Conservation (phyloP, 2,113 vertebrate species). For the Cathartes aura region DNA sequence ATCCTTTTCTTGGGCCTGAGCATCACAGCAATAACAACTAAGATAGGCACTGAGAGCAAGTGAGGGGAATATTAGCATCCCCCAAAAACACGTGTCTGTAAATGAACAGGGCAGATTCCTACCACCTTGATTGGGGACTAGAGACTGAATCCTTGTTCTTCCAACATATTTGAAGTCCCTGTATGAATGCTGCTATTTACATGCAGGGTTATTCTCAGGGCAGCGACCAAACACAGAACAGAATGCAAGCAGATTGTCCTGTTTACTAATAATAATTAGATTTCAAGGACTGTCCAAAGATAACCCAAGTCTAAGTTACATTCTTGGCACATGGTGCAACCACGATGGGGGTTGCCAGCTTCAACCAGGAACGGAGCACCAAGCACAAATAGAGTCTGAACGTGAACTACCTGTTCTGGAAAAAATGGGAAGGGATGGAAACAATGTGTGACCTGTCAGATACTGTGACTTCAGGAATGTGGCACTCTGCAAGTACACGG, state of each 20-base stretch:
- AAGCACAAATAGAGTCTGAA: neutral
- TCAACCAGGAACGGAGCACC: neutral
- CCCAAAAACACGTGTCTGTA: neutral
- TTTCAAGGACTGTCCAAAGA: constrained; percentile 17
- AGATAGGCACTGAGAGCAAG: neutral
- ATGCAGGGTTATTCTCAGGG: neutral
- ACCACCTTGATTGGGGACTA: neutral
- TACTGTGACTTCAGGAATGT: neutral
- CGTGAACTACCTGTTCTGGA: constrained; percentile 3
- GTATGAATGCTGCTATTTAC: neutral
- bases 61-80: neutral
- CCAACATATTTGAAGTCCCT: neutral
- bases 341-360: neutral
- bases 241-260: neutral
- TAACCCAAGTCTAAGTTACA: neutral
- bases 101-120: neutral
- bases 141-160: neutral
- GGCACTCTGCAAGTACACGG: neutral
- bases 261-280: constrained; percentile 15
- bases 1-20: neutral
- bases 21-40: neutral
- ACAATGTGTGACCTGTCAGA: neutral
- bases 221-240: neutral
- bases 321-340: neutral
- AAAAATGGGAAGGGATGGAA: constrained; percentile 6